Conservation (phyloP, 2,888 invertebrate species). For the Biston stratarius region DNA sequence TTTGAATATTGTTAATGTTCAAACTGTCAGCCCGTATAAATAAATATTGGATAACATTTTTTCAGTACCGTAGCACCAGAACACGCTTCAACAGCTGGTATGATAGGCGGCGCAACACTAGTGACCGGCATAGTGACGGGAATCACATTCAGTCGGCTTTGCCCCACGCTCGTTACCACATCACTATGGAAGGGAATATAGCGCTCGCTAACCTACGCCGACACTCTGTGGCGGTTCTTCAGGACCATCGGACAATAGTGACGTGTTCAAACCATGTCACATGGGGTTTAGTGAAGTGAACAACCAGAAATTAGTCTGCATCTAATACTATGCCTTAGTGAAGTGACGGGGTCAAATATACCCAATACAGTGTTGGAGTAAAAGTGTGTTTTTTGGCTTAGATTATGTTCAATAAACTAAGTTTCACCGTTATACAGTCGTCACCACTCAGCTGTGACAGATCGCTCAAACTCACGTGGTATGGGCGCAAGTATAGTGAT, state of each 20-base stretch:
- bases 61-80: conserved; percentile 93
- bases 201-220: conserved; percentile 60
- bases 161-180: conserved; percentile 87
- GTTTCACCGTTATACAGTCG: background rate
- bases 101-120: conserved; percentile 97
- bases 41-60: conserved; percentile 41
- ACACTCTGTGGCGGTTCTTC: conserved; percentile 62
- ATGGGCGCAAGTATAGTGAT: background rate
- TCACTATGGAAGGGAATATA: conserved; percentile 62
- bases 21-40: no score
- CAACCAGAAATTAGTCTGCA: background rate
- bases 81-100: conserved; percentile 95
- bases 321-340: conserved; percentile 2
- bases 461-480: background rate
- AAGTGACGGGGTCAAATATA: background rate
- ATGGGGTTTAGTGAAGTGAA: background rate
- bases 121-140: conserved; percentile 96
- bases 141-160: conserved; percentile 90
- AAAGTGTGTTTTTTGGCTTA: background rate
- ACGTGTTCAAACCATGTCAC: background rate
- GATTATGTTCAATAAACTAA: background rate
- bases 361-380: background rate
- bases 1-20: no score
- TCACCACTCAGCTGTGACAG: background rate
- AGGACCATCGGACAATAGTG: conserved; percentile 48